Evolutionary conservation across 2,888 invertebrate genomes (phyloP), one percentile per base, ranked within the genome.

Genomic region (Odontocolon sp.): DNA sequence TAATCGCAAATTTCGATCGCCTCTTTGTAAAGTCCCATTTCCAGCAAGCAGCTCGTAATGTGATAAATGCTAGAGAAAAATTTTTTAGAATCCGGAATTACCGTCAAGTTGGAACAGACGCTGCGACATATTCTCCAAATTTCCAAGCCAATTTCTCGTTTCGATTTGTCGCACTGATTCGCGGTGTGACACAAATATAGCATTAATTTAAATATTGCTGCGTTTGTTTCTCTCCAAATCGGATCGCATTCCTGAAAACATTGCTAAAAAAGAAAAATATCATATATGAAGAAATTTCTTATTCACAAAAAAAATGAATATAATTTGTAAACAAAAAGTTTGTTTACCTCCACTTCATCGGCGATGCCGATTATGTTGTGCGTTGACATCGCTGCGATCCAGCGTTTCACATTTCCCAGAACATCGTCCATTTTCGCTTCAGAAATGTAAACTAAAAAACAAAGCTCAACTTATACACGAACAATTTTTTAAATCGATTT

Each of bases 51-150:
- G 8, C 78, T 77, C 3, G 81, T 54, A 26, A 90, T 84, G 70
- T 86, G 87, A 57, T 84, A 90, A 1, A 89, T 26, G n/a, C 83
- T 80, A 3, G 82, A 82, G 11, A 83, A 79, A 69, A 83, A 87
- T 45, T 85, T 85, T 2, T 80, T 73, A n/a, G 64, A 33, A 56
- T 86, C 81, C 21, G 82, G 79, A n/a, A 87, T 67, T 4, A 67
- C 26, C 9, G 68, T 73, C 26, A 86, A 50, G 3, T 70, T 50
- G 1, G 79, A 75, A 64, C 87, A 86, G 5, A 88, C 66, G 0
- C 69, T 56, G 8, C 47, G 57, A 2, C 85, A 70, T 50, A 89
- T 67, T 14, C 71, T 70, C 23, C 73, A 80, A 21, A 89, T 78
- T 3, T 83, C 75, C 1, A 16, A 64, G 11, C 85, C 86, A 5